phyloP scores from a whole-genome alignment of 2,888 invertebrate genomes.

The Cordilura impudica region DNA sequence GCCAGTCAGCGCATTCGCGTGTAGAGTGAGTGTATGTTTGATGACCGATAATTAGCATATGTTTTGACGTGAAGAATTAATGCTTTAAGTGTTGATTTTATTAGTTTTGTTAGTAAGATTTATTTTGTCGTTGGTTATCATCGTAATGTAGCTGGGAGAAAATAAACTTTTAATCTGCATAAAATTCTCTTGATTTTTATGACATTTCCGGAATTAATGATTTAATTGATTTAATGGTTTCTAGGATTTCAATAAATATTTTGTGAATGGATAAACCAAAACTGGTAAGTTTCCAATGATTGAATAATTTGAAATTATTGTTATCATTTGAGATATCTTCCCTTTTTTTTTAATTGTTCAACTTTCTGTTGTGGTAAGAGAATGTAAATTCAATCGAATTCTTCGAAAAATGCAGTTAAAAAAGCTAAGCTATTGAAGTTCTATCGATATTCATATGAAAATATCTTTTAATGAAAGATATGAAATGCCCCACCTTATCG shows the following conservation, averaged over 20 bases:
- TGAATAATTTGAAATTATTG: not conserved
- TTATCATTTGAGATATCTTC: not conserved
- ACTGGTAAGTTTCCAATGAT: slow-evolving; percentile 7
- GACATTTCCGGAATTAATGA: slow-evolving; percentile 29
- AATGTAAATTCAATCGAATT: too few species aligned
- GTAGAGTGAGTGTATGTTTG: slow-evolving; percentile 41
- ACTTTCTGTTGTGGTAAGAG: too few species aligned
- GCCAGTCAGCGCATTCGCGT: not conserved
- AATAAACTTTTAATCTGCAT: slow-evolving; percentile 43
- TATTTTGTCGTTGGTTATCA: not conserved
- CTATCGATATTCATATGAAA: too few species aligned
- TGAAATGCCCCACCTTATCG: too few species aligned
- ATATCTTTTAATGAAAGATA: too few species aligned
- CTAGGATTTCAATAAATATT: slow-evolving; percentile 7
- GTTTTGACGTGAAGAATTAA: slow-evolving; percentile 58
- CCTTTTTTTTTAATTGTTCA: too few species aligned
- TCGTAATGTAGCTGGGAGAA: slow-evolving; percentile 15
- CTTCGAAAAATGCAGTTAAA: too few species aligned
- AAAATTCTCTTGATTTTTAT: slow-evolving; percentile 23
- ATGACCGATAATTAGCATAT: slow-evolving; percentile 62
- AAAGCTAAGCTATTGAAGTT: too few species aligned
- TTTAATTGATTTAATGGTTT: slow-evolving; percentile 33
- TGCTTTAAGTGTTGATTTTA: slow-evolving; percentile 61
- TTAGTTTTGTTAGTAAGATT: slow-evolving; percentile 38
- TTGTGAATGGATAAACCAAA: slow-evolving; percentile 1